Percentiles rank a stretch among this genome's conserved stretches.
Conservation (phyloP, 2,888 invertebrate genomes). For the Eudasyphora cyanicolor region DNA sequence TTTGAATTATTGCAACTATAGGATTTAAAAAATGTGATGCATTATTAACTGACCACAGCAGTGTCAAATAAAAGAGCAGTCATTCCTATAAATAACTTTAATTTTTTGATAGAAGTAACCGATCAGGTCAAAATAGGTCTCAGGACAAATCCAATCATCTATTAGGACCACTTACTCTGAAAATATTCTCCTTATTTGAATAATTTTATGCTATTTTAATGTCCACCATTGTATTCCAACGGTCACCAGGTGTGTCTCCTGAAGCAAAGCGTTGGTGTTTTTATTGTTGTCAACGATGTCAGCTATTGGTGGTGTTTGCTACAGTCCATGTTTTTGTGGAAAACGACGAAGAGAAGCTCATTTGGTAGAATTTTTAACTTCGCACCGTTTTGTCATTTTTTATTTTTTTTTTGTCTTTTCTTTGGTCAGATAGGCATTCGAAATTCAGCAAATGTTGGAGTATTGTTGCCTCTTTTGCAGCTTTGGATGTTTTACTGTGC, state of each 20-base stretch:
- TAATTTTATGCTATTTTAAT: background rate
- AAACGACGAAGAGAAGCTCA: background rate
- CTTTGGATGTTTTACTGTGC: background rate
- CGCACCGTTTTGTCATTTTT: slow-evolving; percentile 7
- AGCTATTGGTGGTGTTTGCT: background rate
- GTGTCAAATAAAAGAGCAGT: no score
- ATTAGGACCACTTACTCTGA: background rate
- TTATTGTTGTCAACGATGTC: background rate
- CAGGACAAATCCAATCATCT: no score
- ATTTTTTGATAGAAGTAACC: no score
- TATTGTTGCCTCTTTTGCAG: background rate
- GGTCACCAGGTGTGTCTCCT: background rate
- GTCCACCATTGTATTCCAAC: background rate
- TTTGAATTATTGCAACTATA: no score
- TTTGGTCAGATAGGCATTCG: no score
- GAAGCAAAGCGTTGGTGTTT: background rate
- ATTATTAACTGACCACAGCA: no score
- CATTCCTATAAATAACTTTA: no score
- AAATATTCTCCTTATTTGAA: background rate
- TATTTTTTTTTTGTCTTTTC: background rate
- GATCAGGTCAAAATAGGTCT: no score
- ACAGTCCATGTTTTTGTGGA: no score
- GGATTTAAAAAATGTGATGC: no score
- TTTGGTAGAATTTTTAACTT: slow-evolving; percentile 1
- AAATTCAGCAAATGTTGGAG: no score